Conservation (phyloP, 92 coral and sea anemone genomes). For the Diadumene lineata region DNA sequence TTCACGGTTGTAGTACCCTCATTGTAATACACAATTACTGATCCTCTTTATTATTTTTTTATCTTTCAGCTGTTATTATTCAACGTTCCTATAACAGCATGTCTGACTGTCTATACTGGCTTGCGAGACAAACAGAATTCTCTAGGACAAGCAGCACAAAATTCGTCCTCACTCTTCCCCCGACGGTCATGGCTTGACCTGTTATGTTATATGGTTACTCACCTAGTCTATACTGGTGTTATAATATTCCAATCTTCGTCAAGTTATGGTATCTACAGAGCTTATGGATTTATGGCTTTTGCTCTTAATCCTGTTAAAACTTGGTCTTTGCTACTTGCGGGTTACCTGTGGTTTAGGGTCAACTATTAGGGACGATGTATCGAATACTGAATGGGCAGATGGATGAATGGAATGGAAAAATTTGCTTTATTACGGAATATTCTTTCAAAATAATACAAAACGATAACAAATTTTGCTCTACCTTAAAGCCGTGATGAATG, state of each 20-base stretch:
- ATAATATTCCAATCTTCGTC: conserved; percentile 76
- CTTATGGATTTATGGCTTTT: conserved; percentile 83
- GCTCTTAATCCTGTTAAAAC: conserved; percentile 82
- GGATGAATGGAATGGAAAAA: too few species aligned
- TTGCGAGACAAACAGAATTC: conserved; percentile 14
- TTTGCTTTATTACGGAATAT: too few species aligned
- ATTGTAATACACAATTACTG: too few species aligned
- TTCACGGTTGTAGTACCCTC: too few species aligned
- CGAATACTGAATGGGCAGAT: too few species aligned
- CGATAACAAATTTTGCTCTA: too few species aligned
- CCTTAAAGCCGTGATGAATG: too few species aligned
- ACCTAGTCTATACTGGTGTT: conserved; percentile 47
- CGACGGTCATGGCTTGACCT: conserved; percentile 5
- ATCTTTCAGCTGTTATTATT: conserved; percentile 69
- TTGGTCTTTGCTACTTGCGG: conserved; percentile 74
- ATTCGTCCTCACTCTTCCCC: conserved; percentile 21
- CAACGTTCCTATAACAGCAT: conserved; percentile 74
- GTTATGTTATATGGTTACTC: conserved; percentile 43
- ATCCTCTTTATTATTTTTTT: background rate
- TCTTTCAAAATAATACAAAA: too few species aligned
- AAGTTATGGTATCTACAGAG: conserved; percentile 59
- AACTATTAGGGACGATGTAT: conserved; percentile 20
- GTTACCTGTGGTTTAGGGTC: conserved; percentile 53
- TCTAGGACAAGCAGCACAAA: conserved; percentile 4
- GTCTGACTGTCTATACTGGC: conserved; percentile 75